These are phyloP conservation scores for Formica aserva DNA, from an alignment of 2,888 invertebrate species.

Conservation along the genomic window DNA sequence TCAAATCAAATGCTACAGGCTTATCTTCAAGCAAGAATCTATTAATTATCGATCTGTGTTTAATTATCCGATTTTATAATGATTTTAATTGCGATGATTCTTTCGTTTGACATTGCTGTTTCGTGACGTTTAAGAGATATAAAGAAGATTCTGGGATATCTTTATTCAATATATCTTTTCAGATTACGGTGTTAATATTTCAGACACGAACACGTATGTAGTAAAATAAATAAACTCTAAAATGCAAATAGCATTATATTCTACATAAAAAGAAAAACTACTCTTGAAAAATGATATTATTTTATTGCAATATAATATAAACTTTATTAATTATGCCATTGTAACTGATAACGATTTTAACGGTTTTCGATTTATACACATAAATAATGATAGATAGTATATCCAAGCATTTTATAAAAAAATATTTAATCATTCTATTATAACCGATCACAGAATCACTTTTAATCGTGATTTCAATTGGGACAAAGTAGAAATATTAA, in stretches of 20 bases:
- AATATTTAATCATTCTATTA: too few relatives aligned
- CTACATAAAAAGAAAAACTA: neutral
- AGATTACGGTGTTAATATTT: neutral
- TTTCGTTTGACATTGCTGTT: neutral
- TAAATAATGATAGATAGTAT: too few relatives aligned
- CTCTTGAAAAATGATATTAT: constrained; percentile 2
- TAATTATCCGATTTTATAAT: neutral
- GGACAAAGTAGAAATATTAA: too few relatives aligned
- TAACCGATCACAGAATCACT: too few relatives aligned
- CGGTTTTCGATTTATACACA: too few relatives aligned
- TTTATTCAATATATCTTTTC: neutral
- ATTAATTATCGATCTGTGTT: neutral
- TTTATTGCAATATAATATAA: neutral
- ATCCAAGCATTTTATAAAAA: too few relatives aligned
- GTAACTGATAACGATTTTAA: too few relatives aligned
- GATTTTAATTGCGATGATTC: neutral
- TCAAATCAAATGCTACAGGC: neutral
- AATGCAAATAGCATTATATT: neutral
- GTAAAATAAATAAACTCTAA: neutral
- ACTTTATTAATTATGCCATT: neutral
- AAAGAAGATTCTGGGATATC: neutral
- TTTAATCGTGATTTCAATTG: too few relatives aligned
- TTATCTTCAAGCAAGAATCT: neutral
- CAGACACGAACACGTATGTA: neutral
- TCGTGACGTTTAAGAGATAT: neutral